Base-by-base conservation (phyloP, 2,888 invertebrate genomes). In the Dione juno region DNA sequence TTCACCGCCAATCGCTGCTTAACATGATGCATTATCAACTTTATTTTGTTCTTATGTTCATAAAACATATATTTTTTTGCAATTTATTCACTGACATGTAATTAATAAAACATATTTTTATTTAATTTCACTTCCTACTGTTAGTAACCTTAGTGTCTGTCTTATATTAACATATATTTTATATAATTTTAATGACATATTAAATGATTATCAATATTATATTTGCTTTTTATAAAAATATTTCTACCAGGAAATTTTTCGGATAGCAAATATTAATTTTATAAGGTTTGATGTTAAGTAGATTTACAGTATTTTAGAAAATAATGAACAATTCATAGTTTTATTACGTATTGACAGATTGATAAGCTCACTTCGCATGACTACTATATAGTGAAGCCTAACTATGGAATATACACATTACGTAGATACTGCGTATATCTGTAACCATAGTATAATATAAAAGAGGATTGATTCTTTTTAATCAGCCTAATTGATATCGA, bases 401-500 rank as follows among this genome's bases (percentile, higher is more conserved):
- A 40, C 54, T 16, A 37, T 35, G 21, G 52, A 35, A 45, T 43
- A 59, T 54, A 58, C 43, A 43, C 5, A 28, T 28, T 66, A 54
- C 63, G 63, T 57, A 65, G 58, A 54, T 53, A 41, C 66, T 40
- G 45, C 45, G 61, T 45, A 45, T 61, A 35, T 45, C 28, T 59
- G 64, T 74, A 64, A 74, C 71, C 69, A 63, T 66, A 57, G 50
- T 57, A 59, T 19, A 43, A 57, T 52, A 57, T 40, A 70, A 70
- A 69, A 67, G 54, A 66, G 69, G 57, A 69, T 71, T 65, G 57
- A 69, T 71, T 65, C 65, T 52, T 70, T 73, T 74, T 74, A 74
- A 74, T 74, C 74, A 74, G 69, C 43, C 57, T 74, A 74, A 74
- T 74, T 69, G 74, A 70, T 74, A 74, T 74, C 66, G 74, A 72